Evolutionary conservation across 64 coral and sea anemone species (phyloP).

Genomic region (Orbicella faveolata): DNA sequence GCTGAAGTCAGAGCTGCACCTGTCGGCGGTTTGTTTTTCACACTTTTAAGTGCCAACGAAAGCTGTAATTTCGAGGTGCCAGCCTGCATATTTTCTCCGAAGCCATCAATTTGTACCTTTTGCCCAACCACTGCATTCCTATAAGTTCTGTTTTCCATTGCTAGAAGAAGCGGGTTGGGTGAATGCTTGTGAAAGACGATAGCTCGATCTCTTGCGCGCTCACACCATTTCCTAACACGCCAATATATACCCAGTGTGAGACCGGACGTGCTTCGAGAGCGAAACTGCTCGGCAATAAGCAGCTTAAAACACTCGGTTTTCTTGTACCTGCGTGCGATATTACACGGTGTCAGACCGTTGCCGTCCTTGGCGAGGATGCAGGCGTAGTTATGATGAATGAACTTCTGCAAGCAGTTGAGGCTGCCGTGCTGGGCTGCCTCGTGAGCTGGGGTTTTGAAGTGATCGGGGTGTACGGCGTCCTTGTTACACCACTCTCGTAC

Average conservation of each 20-base stretch:
- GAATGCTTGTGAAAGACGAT: slow-evolving; percentile 83
- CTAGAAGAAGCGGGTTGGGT: slow-evolving; percentile 70
- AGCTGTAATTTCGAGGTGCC: slow-evolving; percentile 62
- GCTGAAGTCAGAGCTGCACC: slow-evolving; percentile 23
- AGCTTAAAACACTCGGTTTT: slow-evolving; percentile 92
- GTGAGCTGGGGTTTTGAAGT: slow-evolving; percentile 80
- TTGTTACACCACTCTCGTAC: slow-evolving; percentile 87
- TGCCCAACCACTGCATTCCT: slow-evolving; percentile 82
- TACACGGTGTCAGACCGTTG: slow-evolving; percentile 79
- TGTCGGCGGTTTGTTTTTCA: slow-evolving; percentile 31
- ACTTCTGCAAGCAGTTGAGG: slow-evolving; percentile 74
- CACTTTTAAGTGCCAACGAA: slow-evolving; percentile 32
- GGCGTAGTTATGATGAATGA: slow-evolving; percentile 87
- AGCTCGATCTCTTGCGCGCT: slow-evolving; percentile 82
- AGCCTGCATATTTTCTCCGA: slow-evolving; percentile 77
- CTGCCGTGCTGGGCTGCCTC: slow-evolving; percentile 79
- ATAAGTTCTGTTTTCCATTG: slow-evolving; percentile 83
- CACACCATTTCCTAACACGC: slow-evolving; percentile 86
- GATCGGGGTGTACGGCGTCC: slow-evolving; percentile 59
- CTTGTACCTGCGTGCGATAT: slow-evolving; percentile 77
- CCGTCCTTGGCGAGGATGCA: slow-evolving; percentile 89
- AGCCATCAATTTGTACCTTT: slow-evolving; percentile 87
- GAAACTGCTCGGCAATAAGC: slow-evolving; percentile 91
- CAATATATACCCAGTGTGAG: slow-evolving; percentile 70
- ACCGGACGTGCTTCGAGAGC: slow-evolving; percentile 76